A percentile compares a stretch with the other conserved stretches of the same genome.
These are phyloP conservation scores for Magallana gigas DNA, from an alignment of 1,140 invertebrate genomes.

Conservation along the genomic window DNA sequence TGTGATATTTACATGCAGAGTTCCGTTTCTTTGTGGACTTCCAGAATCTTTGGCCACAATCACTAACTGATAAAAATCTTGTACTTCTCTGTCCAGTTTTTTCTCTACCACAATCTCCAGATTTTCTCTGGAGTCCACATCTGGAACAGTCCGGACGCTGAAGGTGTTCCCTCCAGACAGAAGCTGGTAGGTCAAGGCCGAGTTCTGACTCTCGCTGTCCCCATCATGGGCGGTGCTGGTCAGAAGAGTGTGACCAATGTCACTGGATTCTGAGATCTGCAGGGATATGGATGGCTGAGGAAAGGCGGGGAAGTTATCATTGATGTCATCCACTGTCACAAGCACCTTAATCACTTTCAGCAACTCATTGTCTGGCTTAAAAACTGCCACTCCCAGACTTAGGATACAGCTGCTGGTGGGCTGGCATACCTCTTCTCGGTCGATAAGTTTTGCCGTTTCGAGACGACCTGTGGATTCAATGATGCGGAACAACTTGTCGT, in stretches of 20 bases:
- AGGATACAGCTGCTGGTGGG: constrained; percentile 51
- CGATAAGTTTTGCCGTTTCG: constrained; percentile 48
- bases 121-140: constrained; percentile 39
- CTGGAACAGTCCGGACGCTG: constrained; percentile 39
- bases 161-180: constrained; percentile 55
- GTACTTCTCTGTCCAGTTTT: constrained; percentile 90
- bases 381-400: constrained; percentile 52
- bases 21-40: constrained; percentile 88
- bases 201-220: constrained; percentile 81
- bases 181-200: constrained; percentile 61
- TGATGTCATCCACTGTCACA: constrained; percentile 84
- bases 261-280: constrained; percentile 76
- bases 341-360: constrained; percentile 58
- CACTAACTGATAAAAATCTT: constrained; percentile 87
- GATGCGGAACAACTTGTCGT: constrained; percentile 57
- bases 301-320: constrained; percentile 95
- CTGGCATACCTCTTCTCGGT: constrained; percentile 62
- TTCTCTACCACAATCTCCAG: constrained; percentile 72
- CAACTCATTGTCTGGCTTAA: constrained; percentile 49
- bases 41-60: constrained; percentile 94
- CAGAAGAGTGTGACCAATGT: constrained; percentile 85
- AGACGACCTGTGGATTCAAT: constrained; percentile 56
- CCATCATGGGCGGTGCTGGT: constrained; percentile 66
- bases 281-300: constrained; percentile 45
- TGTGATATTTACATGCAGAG: constrained; percentile 91